These are phyloP conservation scores for Drosophila setosimentum DNA, from an alignment of 2,888 invertebrate species.

Conservation along the genomic window DNA sequence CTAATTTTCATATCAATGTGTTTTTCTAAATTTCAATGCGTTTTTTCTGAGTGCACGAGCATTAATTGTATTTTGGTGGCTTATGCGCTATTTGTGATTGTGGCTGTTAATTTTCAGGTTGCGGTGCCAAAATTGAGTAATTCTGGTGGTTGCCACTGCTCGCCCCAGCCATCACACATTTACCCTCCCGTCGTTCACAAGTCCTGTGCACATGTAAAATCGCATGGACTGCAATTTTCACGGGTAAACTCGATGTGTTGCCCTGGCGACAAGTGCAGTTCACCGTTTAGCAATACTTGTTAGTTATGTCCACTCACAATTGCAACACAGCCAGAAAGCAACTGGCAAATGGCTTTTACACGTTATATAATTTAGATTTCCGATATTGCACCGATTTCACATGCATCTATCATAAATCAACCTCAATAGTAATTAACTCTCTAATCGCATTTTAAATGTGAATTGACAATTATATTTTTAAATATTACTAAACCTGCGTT, in stretches of 20 bases:
- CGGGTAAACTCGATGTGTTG: slow-evolving; percentile 42
- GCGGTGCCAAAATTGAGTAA: slow-evolving; percentile 63
- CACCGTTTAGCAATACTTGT: slow-evolving; percentile 29
- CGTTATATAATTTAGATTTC: slow-evolving; percentile 29
- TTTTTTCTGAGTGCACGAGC: not conserved
- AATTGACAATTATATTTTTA: not conserved
- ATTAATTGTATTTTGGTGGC: slow-evolving; percentile 46
- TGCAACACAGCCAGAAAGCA: slow-evolving; percentile 18
- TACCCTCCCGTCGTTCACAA: not conserved
- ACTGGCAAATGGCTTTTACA: slow-evolving; percentile 18
- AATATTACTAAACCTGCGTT: not conserved
- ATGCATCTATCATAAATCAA: not conserved
- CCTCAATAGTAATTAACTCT: not conserved
- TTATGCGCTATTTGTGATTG: slow-evolving; percentile 28
- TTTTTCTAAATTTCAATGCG: not conserved
- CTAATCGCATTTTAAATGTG: not conserved
- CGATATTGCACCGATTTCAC: not conserved
- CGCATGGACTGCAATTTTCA: slow-evolving; percentile 22
- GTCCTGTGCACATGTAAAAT: slow-evolving; percentile 6
- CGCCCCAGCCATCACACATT: not conserved
- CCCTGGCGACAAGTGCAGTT: slow-evolving; percentile 42
- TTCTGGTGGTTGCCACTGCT: slow-evolving; percentile 58
- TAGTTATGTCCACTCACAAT: slow-evolving; percentile 35
- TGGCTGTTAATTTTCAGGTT: slow-evolving; percentile 53
- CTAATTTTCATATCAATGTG: not conserved